Conservation (phyloP, 2,113 vertebrate genomes). For the Isichthys henryi region DNA sequence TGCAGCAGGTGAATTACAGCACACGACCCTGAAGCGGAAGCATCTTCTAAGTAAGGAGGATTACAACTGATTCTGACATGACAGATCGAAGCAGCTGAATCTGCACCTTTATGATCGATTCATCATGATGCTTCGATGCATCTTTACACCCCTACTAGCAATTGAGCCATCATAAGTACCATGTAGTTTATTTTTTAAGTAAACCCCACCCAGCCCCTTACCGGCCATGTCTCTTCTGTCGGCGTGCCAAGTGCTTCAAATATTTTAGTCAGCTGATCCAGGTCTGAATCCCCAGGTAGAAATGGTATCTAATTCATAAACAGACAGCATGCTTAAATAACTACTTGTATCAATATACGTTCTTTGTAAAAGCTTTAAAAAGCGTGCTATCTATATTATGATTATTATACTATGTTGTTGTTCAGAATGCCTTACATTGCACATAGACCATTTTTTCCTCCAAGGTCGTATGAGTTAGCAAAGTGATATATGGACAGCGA, state of each 20-base stretch:
- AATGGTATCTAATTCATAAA: conserved; percentile 76
- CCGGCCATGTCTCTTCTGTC: conserved; percentile 91
- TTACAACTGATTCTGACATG: not conserved
- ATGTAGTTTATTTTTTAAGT: not conserved
- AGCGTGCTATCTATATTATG: not conserved
- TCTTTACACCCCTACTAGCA: not conserved
- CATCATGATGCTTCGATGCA: not conserved
- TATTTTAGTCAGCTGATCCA: conserved; percentile 92
- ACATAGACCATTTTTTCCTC: not conserved
- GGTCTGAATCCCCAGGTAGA: conserved; percentile 91
- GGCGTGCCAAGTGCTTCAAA: conserved; percentile 94
- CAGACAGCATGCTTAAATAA: conserved; percentile 10
- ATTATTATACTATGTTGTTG: not conserved
- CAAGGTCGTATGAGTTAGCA: not conserved
- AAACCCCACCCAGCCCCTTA: conserved; percentile 52
- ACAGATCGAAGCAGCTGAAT: not conserved
- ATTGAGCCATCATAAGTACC: not conserved
- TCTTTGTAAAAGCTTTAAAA: not conserved
- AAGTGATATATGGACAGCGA: not conserved
- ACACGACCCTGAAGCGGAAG: not conserved
- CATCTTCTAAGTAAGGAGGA: not conserved
- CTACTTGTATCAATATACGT: not conserved
- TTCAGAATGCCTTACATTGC: not conserved
- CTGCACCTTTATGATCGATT: not conserved
- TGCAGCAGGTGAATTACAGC: not conserved